phyloP scores from a whole-genome alignment of 2,113 vertebrate genomes.

The Crotalus horridus region DNA sequence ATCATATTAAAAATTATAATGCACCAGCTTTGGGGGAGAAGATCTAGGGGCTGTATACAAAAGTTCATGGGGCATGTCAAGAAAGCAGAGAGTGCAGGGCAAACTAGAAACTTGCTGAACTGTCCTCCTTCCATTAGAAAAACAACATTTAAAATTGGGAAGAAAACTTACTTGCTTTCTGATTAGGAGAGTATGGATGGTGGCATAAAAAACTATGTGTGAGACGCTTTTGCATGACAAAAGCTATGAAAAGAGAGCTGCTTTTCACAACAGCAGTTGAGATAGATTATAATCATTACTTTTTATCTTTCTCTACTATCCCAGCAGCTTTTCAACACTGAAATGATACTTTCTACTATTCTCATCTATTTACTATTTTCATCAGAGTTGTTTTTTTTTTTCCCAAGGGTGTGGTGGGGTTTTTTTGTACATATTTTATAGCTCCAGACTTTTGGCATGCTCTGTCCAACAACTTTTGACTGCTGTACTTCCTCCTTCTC shows the following conservation, averaged over 20 bases:
- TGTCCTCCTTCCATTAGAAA: not conserved
- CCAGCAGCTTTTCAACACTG: not conserved
- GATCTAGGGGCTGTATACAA: not conserved
- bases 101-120: not conserved
- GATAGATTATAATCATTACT: not conserved
- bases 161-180: not conserved
- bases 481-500: not conserved
- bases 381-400: not conserved
- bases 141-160: not conserved
- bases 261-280: not conserved
- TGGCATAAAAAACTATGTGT: not conserved
- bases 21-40: not conserved
- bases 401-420: not conserved
- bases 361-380: not conserved
- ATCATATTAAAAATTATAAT: not conserved
- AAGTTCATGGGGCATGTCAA: not conserved
- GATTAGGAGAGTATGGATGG: not conserved
- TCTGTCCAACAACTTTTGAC: not conserved
- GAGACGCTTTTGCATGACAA: not conserved
- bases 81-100: not conserved
- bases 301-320: not conserved
- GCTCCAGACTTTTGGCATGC: not conserved
- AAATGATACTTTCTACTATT: not conserved
- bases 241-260: not conserved
- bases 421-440: not conserved